Conservation (phyloP, 2,113 vertebrate genomes). For the Catagonus wagneri region DNA sequence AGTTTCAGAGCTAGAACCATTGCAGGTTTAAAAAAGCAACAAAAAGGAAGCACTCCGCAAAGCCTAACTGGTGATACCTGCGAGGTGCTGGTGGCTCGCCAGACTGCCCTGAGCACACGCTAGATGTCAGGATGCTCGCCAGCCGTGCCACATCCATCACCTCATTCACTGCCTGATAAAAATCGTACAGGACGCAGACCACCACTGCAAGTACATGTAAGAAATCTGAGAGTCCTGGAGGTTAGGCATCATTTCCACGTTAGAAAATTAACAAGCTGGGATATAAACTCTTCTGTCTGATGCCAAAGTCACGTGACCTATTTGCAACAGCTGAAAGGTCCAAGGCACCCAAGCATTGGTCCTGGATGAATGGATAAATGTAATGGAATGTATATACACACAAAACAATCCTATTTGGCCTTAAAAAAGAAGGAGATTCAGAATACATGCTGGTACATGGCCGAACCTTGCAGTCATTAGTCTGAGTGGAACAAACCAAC, state of each 20-base stretch:
- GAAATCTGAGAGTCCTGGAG: background rate
- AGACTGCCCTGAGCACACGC: fast-evolving
- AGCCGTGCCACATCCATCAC: background rate
- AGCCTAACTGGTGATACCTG: background rate
- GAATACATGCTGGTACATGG: background rate
- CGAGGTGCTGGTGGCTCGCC: background rate
- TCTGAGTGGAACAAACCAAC: background rate
- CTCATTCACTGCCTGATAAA: background rate
- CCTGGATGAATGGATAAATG: background rate
- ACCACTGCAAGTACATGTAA: too few relatives aligned
- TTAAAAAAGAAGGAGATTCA: background rate
- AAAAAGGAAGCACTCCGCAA: background rate
- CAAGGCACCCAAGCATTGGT: background rate
- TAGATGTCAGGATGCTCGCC: background rate
- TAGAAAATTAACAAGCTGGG: background rate
- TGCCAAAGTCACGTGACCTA: background rate
- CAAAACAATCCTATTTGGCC: background rate
- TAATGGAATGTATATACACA: background rate
- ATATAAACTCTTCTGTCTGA: background rate
- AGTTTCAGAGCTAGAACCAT: background rate
- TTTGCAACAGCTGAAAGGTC: background rate
- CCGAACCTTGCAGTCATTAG: background rate
- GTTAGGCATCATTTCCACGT: background rate
- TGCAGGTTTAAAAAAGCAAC: background rate
- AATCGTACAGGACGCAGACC: background rate